phyloP scores from a whole-genome alignment of 2,797 vertebrate species.

The Gallinago stenura region DNA sequence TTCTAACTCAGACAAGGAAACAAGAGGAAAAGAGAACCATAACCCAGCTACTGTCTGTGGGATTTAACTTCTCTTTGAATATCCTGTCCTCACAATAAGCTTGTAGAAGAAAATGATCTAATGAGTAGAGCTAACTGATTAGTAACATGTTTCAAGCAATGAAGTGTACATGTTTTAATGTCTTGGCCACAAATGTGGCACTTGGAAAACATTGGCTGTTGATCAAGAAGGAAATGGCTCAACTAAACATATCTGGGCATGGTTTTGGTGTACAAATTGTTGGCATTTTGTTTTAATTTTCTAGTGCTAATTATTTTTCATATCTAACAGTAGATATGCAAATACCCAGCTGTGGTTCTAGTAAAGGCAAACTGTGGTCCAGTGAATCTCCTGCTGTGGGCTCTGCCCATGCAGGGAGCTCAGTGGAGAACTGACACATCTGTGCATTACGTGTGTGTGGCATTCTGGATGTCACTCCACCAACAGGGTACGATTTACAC shows the following conservation, averaged over 20 bases:
- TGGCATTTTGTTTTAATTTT: neutral
- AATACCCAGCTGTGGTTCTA: neutral
- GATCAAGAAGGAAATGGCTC: neutral
- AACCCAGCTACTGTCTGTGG: neutral
- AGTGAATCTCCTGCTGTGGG: neutral
- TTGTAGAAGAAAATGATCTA: neutral
- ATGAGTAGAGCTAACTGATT: neutral
- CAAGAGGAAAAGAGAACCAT: neutral
- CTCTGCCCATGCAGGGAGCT: neutral
- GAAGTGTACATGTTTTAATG: neutral
- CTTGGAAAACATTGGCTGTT: neutral
- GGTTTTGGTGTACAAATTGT: neutral
- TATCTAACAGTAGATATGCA: neutral
- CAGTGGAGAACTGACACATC: neutral
- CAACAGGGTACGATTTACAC: too few relatives aligned
- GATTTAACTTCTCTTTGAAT: neutral
- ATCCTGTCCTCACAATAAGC: neutral
- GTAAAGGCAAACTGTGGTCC: neutral
- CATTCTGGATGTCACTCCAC: neutral
- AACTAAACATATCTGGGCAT: neutral
- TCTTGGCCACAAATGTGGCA: neutral
- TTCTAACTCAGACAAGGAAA: neutral
- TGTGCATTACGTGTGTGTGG: rapidly evolving
- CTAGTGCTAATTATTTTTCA: neutral
- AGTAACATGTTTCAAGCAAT: neutral